Base-by-base conservation (phyloP, 1,140 invertebrate genomes). In the Bombus vancouverensis region DNA sequence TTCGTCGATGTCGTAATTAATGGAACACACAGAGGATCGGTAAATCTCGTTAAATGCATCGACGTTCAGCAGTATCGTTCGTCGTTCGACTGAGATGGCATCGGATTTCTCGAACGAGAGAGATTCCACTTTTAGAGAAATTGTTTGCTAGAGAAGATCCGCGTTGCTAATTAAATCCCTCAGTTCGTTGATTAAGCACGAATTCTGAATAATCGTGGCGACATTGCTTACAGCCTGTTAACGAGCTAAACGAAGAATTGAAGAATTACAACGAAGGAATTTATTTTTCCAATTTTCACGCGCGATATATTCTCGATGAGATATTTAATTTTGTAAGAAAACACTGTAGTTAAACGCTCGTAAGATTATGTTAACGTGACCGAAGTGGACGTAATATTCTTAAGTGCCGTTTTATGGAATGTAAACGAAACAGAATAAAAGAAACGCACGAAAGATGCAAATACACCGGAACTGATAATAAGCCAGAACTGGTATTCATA, bases 1-100 rank as follows among this genome's bases (percentile, higher is more conserved):
- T 83, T 83, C 65, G 65, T 8, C 65, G 34, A 70, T 57, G 37
- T 57, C 37, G 62, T 78, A 78, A 83, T 83, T 83, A 83, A 83
- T 78, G 74, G 47, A 15, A 76, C 81, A 59, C 65, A 57, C 28
- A 39, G n/a, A 70, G 82, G 47, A 34, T 77, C 74, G 62, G n/a
- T 15, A 75, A 53, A 83, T 78, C 74, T 78, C 44, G 18, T 78
- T 83, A 83, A 70, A 57, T 57, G 34, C n/a, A n/a, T 44, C 18
- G 8, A 8, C 44, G 44, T 78, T 78, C 65, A 70, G 57, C 74
- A 8, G 47, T 53, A n/a, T 70, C 65, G 65, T 70, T 83, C 74
- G 70, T 57, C 44, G 34, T 53, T 65, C n/a, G n/a, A 18, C 28
- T 12, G 10, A 12, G n/a, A 10, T n/a, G 9, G 32, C 12, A 8